Base-by-base conservation (phyloP, 2,888 invertebrate species). In the Gymnoscelis rufifasciata region DNA sequence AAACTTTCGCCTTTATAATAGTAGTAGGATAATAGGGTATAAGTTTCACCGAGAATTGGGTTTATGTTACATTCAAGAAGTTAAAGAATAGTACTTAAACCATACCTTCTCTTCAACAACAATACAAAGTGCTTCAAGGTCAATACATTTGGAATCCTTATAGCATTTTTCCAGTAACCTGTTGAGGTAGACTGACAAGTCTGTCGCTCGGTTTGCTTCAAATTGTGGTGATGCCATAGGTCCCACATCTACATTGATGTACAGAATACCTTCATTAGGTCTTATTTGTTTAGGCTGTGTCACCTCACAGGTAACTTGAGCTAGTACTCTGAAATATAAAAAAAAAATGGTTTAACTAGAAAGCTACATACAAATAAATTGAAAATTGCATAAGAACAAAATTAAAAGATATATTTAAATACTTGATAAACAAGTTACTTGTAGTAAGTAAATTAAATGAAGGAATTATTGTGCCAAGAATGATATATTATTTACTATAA, bases 101-200 rank as follows among this genome's bases (percentile, higher is more conserved):
- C 3, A 23, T 63, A 95, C 96, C 90, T 96, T 95, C 83, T 97
- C 96, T 68, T 95, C 97, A 36, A 95, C 93, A 56, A 95, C 93
- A 64, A 98, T 95, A 77, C 98, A 98, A n/a, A 98, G 86, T 0
- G 97, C 95, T 82, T 98, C 98, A 45, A 97, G 89, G 80, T 98
- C 98, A 33, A 98, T 87, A 66, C 97, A 97, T 62, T 94, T 93
- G 0, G 97, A 97, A 70, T 97, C 97, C 69, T 95, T 95, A 46
- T 97, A 91, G 69, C 96, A 96, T 71, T 95, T 94, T 69, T 98
- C 97, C 31, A 98, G 78, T 30, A 95, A 88, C 57, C 97, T 90
- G 62, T 94, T 95, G 2, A 96, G 81, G 61, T 93, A 92, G 6
- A 96, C 92, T 0, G 88, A 90, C 33, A 92, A 75, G 57, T 95